phyloP scores from a whole-genome alignment of 2,888 invertebrate species.

The Lochmaea capreae region DNA sequence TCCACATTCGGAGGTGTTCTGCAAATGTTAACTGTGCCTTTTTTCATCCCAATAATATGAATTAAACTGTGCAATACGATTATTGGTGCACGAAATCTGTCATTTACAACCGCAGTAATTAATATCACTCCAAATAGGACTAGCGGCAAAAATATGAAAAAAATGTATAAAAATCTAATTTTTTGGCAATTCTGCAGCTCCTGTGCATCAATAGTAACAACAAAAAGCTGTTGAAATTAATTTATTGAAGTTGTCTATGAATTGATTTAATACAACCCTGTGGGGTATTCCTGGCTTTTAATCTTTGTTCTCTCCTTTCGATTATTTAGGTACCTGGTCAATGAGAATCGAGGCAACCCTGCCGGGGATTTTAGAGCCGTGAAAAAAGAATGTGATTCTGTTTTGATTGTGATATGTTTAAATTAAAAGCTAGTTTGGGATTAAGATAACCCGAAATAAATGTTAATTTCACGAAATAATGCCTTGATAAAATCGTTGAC shows the following conservation, averaged over 20 bases:
- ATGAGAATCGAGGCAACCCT: conserved; percentile 16
- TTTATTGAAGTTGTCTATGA: background rate
- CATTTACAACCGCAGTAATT: no score
- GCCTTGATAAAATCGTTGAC: conserved; percentile 32
- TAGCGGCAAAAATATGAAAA: no score
- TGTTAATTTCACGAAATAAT: conserved; percentile 36
- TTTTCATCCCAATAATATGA: no score
- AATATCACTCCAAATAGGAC: no score
- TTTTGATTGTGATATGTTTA: conserved; percentile 37
- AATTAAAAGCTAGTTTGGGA: conserved; percentile 38
- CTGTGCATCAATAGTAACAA: background rate
- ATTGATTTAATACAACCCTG: conserved; percentile 23
- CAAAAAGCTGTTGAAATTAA: background rate
- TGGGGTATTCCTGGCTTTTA: conserved; percentile 7
- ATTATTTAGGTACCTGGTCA: conserved; percentile 30
- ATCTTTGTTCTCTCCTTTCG: conserved; percentile 19
- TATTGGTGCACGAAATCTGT: no score
- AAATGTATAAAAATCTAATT: no score
- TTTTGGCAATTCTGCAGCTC: background rate
- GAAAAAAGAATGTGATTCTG: conserved; percentile 37
- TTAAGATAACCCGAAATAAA: conserved; percentile 35
- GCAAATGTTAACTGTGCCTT: no score
- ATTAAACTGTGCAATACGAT: no score
- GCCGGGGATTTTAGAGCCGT: conserved; percentile 14
- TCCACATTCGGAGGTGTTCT: no score